Conservation (phyloP, 1,140 invertebrate species). For the Gryon sp. region DNA sequence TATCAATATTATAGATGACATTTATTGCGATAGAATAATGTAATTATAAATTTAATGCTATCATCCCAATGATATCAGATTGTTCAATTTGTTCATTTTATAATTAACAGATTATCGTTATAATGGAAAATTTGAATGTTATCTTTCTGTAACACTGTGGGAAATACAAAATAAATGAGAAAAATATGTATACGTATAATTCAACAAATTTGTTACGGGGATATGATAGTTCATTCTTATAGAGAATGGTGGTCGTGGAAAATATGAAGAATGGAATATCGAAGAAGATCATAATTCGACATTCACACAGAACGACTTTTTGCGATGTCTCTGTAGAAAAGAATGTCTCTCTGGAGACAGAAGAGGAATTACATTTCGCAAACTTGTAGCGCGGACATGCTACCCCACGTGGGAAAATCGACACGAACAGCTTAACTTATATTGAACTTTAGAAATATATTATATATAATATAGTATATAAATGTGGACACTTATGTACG, state of each 20-base stretch:
- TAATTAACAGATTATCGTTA: no score
- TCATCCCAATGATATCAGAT: no score
- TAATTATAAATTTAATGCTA: no score
- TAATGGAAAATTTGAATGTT: no score
- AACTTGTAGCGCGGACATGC: constrained; percentile 55
- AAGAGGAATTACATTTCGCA: constrained; percentile 57
- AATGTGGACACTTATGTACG: no score
- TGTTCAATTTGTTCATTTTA: no score
- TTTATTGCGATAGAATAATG: no score
- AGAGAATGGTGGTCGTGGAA: constrained; percentile 1
- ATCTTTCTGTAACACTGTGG: no score
- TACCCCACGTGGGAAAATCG: constrained; percentile 48
- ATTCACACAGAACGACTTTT: constrained; percentile 29
- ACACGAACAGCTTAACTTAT: constrained; percentile 36
- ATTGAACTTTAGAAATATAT: constrained; percentile 33
- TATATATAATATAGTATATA: no score
- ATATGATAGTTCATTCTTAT: constrained; percentile 22
- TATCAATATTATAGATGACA: no score
- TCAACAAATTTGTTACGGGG: constrained; percentile 14
- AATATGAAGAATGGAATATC: constrained; percentile 40
- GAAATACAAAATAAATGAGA: no score
- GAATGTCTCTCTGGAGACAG: constrained; percentile 48
- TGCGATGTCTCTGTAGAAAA: constrained; percentile 29
- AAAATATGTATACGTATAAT: no score
- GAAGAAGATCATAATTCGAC: constrained; percentile 45